Evolutionary conservation across 64 coral and sea anemone species (phyloP).

Genomic region (Actinia equina): DNA sequence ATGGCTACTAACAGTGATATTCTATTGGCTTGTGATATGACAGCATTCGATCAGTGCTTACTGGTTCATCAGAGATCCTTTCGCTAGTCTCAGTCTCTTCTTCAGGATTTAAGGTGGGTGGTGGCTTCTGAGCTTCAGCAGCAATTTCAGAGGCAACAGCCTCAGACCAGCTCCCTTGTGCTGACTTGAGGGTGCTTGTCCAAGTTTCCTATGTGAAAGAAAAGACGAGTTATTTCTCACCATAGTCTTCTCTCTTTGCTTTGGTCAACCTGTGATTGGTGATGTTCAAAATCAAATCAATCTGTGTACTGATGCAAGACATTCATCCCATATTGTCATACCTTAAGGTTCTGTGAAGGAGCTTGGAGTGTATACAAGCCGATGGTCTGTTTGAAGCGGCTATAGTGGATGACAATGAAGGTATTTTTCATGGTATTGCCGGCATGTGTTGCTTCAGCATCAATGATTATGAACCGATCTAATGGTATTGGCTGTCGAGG

Average conservation of each 20-base stretch:
- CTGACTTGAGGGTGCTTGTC: conserved; percentile 76
- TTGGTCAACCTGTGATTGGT: background rate
- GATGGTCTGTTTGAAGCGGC: conserved; percentile 88
- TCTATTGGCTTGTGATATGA: conserved; percentile 80
- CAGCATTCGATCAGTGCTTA: conserved; percentile 31
- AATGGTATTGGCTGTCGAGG: conserved; percentile 78
- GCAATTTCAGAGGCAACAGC: conserved; percentile 75
- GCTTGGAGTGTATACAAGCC: conserved; percentile 81
- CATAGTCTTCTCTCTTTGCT: no score
- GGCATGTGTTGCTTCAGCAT: conserved; percentile 79
- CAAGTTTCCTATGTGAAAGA: conserved; percentile 59
- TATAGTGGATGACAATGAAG: conserved; percentile 88
- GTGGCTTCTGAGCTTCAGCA: conserved; percentile 51
- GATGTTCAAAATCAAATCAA: background rate
- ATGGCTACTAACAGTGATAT: conserved; percentile 51
- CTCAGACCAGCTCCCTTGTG: conserved; percentile 84
- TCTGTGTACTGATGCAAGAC: no score
- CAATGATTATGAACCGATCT: conserved; percentile 87
- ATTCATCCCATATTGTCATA: background rate
- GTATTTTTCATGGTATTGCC: conserved; percentile 85
- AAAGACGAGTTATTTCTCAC: no score
- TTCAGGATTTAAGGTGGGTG: background rate
- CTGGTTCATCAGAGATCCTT: conserved; percentile 4
- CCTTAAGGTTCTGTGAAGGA: conserved; percentile 89
- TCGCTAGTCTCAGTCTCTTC: conserved; percentile 24